Conservation (phyloP, 2,113 vertebrate genomes). For the Electrona antarctica region DNA sequence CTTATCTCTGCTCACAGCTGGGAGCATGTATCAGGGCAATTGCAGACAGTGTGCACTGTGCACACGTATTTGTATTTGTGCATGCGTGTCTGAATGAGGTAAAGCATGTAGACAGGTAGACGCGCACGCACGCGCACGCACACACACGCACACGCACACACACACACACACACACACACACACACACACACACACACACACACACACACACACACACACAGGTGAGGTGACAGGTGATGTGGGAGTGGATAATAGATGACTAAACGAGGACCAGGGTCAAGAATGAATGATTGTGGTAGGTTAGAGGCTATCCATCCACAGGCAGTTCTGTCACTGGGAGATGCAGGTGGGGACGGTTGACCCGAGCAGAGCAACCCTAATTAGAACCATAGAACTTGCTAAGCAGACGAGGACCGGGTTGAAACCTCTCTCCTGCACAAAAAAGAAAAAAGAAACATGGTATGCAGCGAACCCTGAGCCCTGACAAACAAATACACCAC, state of each 20-base stretch:
- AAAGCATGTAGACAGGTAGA: not conserved
- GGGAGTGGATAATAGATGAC: constrained; percentile 43
- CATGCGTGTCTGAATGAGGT: not conserved
- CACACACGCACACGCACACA: too few species aligned
- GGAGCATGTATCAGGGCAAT: constrained; percentile 22
- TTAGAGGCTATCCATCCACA: constrained; percentile 24
- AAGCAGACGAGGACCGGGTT: not conserved
- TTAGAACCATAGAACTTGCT: not conserved
- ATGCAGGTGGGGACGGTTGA: constrained; percentile 26
- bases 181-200: too few species aligned
- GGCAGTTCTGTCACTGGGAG: constrained; percentile 42
- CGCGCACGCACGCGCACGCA: too few species aligned
- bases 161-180: too few species aligned
- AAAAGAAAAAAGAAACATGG: too few species aligned
- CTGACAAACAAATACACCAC: not conserved
- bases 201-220: not conserved
- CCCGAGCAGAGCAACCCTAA: constrained; percentile 30
- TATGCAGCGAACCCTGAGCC: not conserved
- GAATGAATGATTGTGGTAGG: constrained; percentile 36
- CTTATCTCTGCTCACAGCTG: constrained; percentile 67
- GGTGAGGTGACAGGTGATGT: constrained; percentile 46
- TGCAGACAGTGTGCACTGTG: constrained; percentile 5
- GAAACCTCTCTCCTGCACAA: too few species aligned
- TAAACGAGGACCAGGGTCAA: constrained; percentile 42
- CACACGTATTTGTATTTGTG: too few species aligned